Conservation (phyloP, 2,113 vertebrate genomes). For the Accipiter cooperii region DNA sequence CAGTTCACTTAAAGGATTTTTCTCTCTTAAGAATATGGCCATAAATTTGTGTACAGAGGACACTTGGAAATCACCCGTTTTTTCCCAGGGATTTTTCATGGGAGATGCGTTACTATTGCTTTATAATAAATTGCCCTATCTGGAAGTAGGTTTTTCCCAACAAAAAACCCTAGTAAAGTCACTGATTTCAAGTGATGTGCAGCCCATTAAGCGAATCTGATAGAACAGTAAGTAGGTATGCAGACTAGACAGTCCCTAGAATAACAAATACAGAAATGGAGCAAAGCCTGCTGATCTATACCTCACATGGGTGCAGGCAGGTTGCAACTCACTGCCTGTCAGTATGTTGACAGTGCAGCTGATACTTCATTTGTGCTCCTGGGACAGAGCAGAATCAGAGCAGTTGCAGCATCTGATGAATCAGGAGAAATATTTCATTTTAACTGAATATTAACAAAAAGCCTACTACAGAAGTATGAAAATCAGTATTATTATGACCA, state of each 20-base stretch:
- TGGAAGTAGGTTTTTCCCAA: neutral
- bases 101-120: neutral
- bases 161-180: neutral
- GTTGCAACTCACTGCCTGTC: neutral
- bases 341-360: neutral
- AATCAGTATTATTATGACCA: neutral
- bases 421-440: neutral
- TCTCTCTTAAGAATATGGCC: neutral
- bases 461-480: neutral
- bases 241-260: neutral
- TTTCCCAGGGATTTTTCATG: slow-evolving; percentile 8
- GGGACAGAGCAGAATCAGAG: neutral
- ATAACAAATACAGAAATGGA: neutral
- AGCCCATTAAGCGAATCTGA: neutral
- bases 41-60: neutral
- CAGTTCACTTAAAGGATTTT: neutral
- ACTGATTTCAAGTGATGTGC: neutral
- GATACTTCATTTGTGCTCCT: neutral
- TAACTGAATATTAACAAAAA: neutral
- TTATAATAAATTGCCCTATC: neutral
- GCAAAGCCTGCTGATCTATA: neutral
- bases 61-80: neutral
- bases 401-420: neutral
- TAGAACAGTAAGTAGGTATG: neutral
- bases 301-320: neutral